Base-by-base conservation (phyloP, 2,797 vertebrate species). In the Sebastes wilsoni region DNA sequence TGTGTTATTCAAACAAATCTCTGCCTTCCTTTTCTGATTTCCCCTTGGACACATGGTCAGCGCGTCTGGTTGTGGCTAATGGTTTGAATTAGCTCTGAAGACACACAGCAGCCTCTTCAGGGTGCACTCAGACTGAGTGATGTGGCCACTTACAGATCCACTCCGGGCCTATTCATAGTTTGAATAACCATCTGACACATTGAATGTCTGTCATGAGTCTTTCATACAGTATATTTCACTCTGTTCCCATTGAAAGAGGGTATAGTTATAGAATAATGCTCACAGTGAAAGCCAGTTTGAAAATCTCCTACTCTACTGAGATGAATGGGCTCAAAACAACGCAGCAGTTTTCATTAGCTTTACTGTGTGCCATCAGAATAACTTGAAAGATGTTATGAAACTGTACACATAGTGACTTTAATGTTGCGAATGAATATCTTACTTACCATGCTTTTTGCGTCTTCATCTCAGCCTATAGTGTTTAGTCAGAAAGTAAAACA, bases 81-180 rank as follows among this genome's bases (percentile, higher is more conserved):
- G 85, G 77, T 83, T 78, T 80, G 79, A 83, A 80, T 89, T 54
- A 83, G 72, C 32, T 68, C 25, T 55, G 55, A 72, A 75, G 77
- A 79, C 20, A 1, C 59, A 27, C 30, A 10, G 67, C 66, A 25
- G 87, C 27, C 64, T 84, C 81, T 82, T 86, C 73, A 70, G 75
- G 62, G 72, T 22, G 64, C 71, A 87, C 83, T 90, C 60, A 72
- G 11, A n/a, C 81, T 83, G 78, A 87, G 74, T 54, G 80, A 87
- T 85, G 85, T 72, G 73, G 52, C 76, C 69, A 69, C 82, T 83
- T 80, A 79, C n/a, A 77, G 78, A 79, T 66, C 59, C 61, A 64
- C 89, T 85, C 32, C 3, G 30, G 69, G 64, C 34, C 74, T 84
- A 32, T 88, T 87, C 6, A 52, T 55, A 22, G 54, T 66, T 61